Evolutionary conservation across 2,888 invertebrate species (phyloP), one percentile per base, ranked within the genome.

Genomic region (Lepeophtheirus nordmannii): DNA sequence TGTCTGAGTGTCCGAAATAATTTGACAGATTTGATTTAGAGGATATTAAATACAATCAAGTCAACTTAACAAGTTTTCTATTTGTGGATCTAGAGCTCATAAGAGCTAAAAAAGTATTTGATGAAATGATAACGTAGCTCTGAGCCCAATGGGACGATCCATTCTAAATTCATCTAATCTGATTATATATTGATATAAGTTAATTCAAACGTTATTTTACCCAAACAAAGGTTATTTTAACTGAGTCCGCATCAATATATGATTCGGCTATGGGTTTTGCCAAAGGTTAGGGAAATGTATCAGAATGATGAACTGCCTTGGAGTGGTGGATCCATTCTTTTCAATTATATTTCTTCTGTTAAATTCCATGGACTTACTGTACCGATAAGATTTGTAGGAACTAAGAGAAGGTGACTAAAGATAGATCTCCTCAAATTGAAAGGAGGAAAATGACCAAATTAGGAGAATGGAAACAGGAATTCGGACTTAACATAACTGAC

Each of bases 211-310:
- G 22, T 63, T 37, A 38, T 59, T 78, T 79, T 22, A 22, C 8
- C n/a, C 22, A 58, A 22, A 30, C 30, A 30, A 30, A 30, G 30
- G 7, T 30, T 20, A 64, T 64, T 23, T n/a, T 23, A 22, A 87
- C 89, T 64, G 87, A 87, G 75, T 86, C 89, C 67, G 89, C 89
- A 0, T 78, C 90, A 59, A 81, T 89, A 71, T 89, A 86, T 75
- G 89, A 90, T 73, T 86, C 89, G 1, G 89, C 90, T 0, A 86
- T 87, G 72, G 84, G 86, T 10, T 82, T 89, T 71, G 88, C 86
- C 1, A 81, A 85, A 70, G 89, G 88, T 1, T 75, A 90, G 53
- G 83, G 85, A 53, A 53, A 23, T 20, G 56, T 22, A 23, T 22
- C 56, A 17, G 30, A 88, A 89, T 62, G 80, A 80, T 5, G 89